phyloP scores from a whole-genome alignment of 2,797 vertebrate genomes.

The Xenops minutus region DNA sequence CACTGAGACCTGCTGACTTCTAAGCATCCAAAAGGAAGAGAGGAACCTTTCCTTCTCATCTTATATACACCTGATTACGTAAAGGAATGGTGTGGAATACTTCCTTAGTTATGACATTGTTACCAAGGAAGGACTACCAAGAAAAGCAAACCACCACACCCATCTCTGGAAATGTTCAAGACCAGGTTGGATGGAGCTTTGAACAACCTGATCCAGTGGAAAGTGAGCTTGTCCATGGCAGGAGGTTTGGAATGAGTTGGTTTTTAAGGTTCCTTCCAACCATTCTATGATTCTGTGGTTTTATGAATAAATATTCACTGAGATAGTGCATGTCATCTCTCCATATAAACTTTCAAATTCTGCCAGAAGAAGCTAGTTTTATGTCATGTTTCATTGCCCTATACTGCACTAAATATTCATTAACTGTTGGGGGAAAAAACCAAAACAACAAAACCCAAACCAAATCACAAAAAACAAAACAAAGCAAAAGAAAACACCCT shows the following conservation, averaged over 20 bases:
- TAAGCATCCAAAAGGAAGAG: no score
- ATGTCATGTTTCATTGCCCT: not conserved
- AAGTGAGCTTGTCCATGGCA: not conserved
- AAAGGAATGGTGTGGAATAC: no score
- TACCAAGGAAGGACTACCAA: no score
- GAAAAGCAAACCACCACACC: no score
- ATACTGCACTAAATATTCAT: not conserved
- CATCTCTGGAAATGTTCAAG: not conserved
- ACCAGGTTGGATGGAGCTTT: not conserved
- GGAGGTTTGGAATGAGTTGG: not conserved
- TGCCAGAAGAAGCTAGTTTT: not conserved
- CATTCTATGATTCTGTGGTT: not conserved
- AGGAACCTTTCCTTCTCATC: no score
- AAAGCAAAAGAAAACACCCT: not conserved
- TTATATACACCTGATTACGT: no score
- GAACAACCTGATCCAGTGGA: not conserved
- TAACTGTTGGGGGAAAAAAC: not conserved
- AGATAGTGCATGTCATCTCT: not conserved
- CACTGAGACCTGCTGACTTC: no score
- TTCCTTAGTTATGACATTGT: no score
- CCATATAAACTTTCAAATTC: not conserved
- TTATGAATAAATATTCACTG: not conserved
- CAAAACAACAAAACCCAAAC: not conserved
- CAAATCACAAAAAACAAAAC: not conserved
- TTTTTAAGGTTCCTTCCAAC: not conserved